Percentiles rank a stretch among this genome's conserved stretches.
These are phyloP conservation scores for Pardosa pseudoannulata DNA, from an alignment of 2,888 invertebrate species.

Conservation along the genomic window DNA sequence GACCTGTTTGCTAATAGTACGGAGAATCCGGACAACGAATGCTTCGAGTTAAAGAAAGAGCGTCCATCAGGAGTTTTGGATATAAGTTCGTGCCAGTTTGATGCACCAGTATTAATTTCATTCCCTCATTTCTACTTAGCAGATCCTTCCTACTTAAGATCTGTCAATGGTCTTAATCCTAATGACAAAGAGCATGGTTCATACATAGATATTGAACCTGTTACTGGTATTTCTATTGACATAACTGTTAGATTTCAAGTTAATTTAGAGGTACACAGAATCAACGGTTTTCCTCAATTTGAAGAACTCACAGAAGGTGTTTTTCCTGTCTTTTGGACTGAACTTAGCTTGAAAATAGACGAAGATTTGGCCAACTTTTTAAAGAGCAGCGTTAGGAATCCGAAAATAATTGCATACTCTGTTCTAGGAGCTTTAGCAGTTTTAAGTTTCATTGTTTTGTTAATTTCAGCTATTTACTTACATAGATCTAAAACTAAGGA, in stretches of 20 bases:
- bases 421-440: constrained; percentile 15
- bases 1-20: constrained; percentile 56
- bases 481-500: not conserved
- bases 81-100: constrained; percentile 71
- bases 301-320: constrained; percentile 35
- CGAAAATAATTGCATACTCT: constrained; percentile 42
- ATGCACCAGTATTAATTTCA: constrained; percentile 62
- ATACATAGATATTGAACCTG: constrained; percentile 92
- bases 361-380: constrained; percentile 47
- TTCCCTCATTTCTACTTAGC: constrained; percentile 72
- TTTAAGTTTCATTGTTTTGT: constrained; percentile 13
- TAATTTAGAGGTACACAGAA: constrained; percentile 33
- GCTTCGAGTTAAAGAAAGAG: constrained; percentile 47
- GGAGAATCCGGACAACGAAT: constrained; percentile 66
- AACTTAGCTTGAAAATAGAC: constrained; percentile 21
- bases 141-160: constrained; percentile 50
- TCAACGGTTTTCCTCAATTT: constrained; percentile 14
- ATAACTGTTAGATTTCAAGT: constrained; percentile 42
- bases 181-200: constrained; percentile 82
- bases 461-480: constrained; percentile 23
- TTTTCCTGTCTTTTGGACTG: constrained; percentile 53
- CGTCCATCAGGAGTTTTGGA: constrained; percentile 66
- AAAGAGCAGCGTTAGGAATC: not conserved
- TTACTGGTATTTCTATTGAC: constrained; percentile 77
- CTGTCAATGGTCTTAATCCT: constrained; percentile 60